These are phyloP conservation scores for Anoura caudifer DNA, from an alignment of 2,113 vertebrate species.

Conservation along the genomic window DNA sequence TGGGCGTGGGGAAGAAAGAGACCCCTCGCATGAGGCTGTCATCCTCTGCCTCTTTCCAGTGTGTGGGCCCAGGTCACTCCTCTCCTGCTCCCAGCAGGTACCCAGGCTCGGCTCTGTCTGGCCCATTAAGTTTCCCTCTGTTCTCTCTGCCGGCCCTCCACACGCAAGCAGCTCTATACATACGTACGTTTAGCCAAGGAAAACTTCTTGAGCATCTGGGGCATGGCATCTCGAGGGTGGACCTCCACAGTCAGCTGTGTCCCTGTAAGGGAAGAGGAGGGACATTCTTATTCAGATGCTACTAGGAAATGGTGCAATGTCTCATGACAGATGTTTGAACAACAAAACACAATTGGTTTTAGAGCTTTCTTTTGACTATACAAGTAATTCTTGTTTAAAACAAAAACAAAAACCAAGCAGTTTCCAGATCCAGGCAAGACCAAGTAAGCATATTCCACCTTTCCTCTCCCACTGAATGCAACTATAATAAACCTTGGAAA, in stretches of 20 bases:
- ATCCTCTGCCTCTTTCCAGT: not conserved
- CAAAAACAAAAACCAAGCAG: not conserved
- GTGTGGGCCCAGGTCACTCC: not conserved
- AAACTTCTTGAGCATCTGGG: constrained; percentile 79
- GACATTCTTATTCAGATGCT: not conserved
- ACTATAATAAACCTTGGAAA: not conserved
- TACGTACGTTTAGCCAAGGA: constrained; percentile 81
- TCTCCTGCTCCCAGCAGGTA: not conserved
- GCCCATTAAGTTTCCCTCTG: not conserved
- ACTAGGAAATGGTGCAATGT: not conserved
- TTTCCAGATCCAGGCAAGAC: not conserved
- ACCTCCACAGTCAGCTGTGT: constrained; percentile 82
- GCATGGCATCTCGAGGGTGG: constrained; percentile 73
- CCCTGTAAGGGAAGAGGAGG: constrained; percentile 60
- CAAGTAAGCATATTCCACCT: not conserved
- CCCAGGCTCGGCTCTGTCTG: not conserved
- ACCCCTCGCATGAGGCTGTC: not conserved
- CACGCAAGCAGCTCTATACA: not conserved
- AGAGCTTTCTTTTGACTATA: not conserved
- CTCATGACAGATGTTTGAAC: not conserved
- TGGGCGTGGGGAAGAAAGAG: not conserved
- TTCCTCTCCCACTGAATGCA: not conserved
- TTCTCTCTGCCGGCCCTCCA: not conserved
- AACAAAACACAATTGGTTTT: not conserved
- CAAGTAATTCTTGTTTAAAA: not conserved